Conservation (phyloP, 1,140 invertebrate species). For the Ceratina calcarata region DNA sequence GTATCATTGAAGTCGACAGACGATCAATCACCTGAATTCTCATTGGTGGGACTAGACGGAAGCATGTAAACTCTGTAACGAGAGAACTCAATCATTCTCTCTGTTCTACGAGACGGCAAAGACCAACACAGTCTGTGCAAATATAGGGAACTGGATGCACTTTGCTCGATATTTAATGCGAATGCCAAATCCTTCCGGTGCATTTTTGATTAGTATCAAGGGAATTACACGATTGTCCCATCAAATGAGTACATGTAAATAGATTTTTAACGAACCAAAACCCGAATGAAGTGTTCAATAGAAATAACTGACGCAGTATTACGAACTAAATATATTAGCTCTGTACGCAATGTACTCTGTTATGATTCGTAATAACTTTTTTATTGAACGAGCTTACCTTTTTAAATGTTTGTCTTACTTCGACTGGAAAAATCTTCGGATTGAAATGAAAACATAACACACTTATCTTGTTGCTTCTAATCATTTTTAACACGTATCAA, state of each 20-base stretch:
- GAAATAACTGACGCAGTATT: background rate
- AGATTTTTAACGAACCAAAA: background rate
- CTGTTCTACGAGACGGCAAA: conserved; percentile 63
- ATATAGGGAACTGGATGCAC: conserved; percentile 61
- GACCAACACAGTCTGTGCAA: conserved; percentile 62
- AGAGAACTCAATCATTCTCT: conserved; percentile 71
- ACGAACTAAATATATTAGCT: background rate
- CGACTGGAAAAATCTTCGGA: background rate
- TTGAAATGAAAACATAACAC: background rate
- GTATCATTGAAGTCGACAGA: background rate
- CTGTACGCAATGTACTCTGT: background rate
- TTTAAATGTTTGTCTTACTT: background rate
- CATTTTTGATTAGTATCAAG: conserved; percentile 13
- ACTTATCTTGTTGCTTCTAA: no score
- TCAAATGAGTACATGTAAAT: background rate
- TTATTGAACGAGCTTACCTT: background rate
- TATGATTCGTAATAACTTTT: background rate
- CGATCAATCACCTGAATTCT: conserved; percentile 29
- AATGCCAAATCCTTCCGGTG: conserved; percentile 26
- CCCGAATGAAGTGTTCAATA: background rate
- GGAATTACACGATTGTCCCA: background rate
- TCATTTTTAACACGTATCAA: background rate
- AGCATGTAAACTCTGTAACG: conserved; percentile 63
- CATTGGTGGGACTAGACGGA: background rate
- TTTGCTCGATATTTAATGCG: conserved; percentile 68